Conservation (phyloP, 2,888 invertebrate genomes). For the Synanthedon formicaeformis region DNA sequence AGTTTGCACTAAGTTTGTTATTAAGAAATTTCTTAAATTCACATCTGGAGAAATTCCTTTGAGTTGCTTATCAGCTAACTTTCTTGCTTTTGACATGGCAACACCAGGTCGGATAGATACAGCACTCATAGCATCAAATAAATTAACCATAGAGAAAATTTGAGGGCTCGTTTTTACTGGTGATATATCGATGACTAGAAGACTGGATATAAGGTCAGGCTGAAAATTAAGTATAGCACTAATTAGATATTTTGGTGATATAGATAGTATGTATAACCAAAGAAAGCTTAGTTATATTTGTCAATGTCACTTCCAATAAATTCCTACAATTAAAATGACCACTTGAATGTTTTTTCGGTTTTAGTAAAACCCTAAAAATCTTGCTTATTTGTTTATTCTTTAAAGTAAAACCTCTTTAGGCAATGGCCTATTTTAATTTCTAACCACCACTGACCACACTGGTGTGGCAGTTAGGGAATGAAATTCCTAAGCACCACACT, state of each 20-base stretch:
- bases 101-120: conserved; percentile 72
- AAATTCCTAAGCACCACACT: no score
- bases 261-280: no score
- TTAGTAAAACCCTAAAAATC: no score
- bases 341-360: no score
- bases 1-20: conserved; percentile 85
- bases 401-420: no score
- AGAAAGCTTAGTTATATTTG: no score
- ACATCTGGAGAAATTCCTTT: conserved; percentile 67
- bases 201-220: conserved; percentile 74
- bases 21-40: conserved; percentile 79
- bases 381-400: no score
- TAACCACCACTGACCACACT: no score
- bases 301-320: no score
- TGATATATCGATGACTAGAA: conserved; percentile 79
- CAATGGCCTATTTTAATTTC: no score
- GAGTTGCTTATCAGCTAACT: conserved; percentile 73
- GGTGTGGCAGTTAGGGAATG: neutral
- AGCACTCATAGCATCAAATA: conserved; percentile 76
- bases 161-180: conserved; percentile 74
- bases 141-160: conserved; percentile 70
- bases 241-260: no score
- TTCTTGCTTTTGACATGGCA: conserved; percentile 78
- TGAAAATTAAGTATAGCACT: conserved; percentile 25
- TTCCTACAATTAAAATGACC: no score